phyloP scores from a whole-genome alignment of 2,888 invertebrate genomes.

The Heliothis peltigera region DNA sequence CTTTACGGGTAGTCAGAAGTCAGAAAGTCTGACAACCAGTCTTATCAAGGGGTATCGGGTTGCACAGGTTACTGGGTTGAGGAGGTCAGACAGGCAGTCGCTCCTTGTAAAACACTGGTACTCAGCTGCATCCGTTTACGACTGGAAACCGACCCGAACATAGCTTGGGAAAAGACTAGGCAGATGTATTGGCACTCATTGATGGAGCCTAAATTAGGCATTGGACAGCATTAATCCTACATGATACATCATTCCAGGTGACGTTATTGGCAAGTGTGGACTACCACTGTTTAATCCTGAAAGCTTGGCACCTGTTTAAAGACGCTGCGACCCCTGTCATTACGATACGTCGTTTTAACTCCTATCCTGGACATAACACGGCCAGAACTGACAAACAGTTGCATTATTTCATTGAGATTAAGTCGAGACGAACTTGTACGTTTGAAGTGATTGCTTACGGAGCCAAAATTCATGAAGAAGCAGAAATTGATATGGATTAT shows the following conservation, averaged over 20 bases:
- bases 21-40: too few species aligned
- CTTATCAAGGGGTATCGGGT: too few species aligned
- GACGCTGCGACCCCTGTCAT: background rate
- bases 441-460: background rate
- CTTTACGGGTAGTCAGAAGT: too few species aligned
- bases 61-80: too few species aligned
- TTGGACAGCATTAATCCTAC: too few species aligned
- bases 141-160: too few species aligned
- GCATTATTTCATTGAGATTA: background rate
- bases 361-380: background rate
- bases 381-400: background rate
- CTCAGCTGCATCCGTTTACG: too few species aligned
- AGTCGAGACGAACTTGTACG: background rate
- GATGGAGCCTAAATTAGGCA: too few species aligned
- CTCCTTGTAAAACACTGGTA: too few species aligned
- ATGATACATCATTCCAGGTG: constrained; percentile 10
- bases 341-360: constrained; percentile 14
- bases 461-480: background rate
- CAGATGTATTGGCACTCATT: too few species aligned
- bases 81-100: too few species aligned
- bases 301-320: background rate
- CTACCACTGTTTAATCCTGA: constrained; percentile 22
- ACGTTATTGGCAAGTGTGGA: constrained; percentile 15
- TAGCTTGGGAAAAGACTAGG: too few species aligned
- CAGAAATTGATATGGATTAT: background rate